Percentiles rank a stretch among this genome's conserved stretches.
Evolutionary conservation across 2,888 invertebrate genomes (phyloP).

Genomic region (Cheilosia soror): DNA sequence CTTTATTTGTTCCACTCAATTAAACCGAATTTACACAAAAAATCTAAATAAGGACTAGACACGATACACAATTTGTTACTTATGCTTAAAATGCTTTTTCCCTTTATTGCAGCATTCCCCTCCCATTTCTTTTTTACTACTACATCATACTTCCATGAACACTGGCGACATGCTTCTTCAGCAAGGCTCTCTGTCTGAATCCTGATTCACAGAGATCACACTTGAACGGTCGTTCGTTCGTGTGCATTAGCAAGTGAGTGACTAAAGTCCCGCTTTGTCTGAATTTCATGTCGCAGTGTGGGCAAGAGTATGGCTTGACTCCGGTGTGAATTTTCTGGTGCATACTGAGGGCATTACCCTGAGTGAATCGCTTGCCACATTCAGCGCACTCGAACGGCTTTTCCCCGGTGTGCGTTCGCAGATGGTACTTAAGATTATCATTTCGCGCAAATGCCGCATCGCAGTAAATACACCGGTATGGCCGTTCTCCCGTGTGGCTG

Average conservation of each 20-base stretch:
- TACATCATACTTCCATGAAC: slow-evolving; percentile 28
- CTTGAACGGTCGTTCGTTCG: slow-evolving; percentile 66
- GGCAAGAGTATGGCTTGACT: slow-evolving; percentile 64
- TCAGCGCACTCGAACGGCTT: slow-evolving; percentile 59
- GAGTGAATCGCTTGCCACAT: slow-evolving; percentile 66
- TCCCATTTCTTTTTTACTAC: neutral
- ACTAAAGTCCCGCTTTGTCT: slow-evolving; percentile 65
- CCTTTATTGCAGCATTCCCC: slow-evolving; percentile 44
- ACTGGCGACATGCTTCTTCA: slow-evolving; percentile 47
- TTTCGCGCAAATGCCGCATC: slow-evolving; percentile 66
- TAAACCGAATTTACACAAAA: slow-evolving; percentile 28
- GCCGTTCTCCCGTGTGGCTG: slow-evolving; percentile 65
- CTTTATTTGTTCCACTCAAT: slow-evolving; percentile 54
- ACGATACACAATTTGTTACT: slow-evolving; percentile 45
- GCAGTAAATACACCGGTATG: slow-evolving; percentile 66
- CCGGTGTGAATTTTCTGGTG: slow-evolving; percentile 70
- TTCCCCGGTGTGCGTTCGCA: slow-evolving; percentile 67
- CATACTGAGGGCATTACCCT: slow-evolving; percentile 53
- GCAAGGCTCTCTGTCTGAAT: slow-evolving; percentile 54
- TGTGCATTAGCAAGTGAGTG: slow-evolving; percentile 67
- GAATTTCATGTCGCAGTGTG: slow-evolving; percentile 64
- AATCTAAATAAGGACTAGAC: slow-evolving; percentile 66
- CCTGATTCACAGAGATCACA: slow-evolving; percentile 66
- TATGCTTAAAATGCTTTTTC: slow-evolving; percentile 20
- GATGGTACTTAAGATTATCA: slow-evolving; percentile 68